Evolutionary conservation across 2,113 vertebrate genomes (phyloP).

Genomic region (Pipa parva): DNA sequence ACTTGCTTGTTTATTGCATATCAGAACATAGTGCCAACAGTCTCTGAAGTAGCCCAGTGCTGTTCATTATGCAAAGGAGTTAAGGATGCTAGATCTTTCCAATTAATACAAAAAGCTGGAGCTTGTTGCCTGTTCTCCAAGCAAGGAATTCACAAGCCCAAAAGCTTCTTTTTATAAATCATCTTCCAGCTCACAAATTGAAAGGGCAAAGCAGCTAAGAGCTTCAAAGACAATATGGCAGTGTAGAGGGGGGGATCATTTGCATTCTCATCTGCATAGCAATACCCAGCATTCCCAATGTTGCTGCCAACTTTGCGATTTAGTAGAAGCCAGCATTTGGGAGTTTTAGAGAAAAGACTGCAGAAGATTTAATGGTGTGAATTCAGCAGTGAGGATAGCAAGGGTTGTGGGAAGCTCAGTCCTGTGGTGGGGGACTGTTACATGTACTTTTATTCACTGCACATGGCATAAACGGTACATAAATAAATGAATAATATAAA

Average conservation of each 20-base stretch:
- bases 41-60: slow-evolving; percentile 2
- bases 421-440: not conserved
- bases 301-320: slow-evolving; percentile 11
- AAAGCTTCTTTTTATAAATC: slow-evolving; percentile 1
- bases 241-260: slow-evolving; percentile 12
- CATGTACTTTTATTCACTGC: not conserved
- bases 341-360: not conserved
- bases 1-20: not conserved
- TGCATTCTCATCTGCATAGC: slow-evolving; percentile 36
- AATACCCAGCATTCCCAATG: slow-evolving; percentile 28
- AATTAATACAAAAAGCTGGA: slow-evolving; percentile 3
- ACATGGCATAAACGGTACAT: too few species aligned
- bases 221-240: too few species aligned
- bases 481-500: too few species aligned
- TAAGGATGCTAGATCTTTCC: slow-evolving; percentile 5
- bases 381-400: slow-evolving; percentile 10
- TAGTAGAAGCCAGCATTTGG: slow-evolving; percentile 17
- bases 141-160: slow-evolving; percentile 3
- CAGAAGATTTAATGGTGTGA: slow-evolving; percentile 13
- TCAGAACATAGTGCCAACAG: not conserved
- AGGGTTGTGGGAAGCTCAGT: slow-evolving; percentile 16
- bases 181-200: not conserved
- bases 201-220: slow-evolving; percentile 1
- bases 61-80: slow-evolving; percentile 1
- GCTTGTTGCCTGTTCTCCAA: slow-evolving; percentile 4